Percentiles rank a stretch among this genome's conserved stretches.
These are phyloP conservation scores for Callithrix jacchus DNA, from an alignment of 2,113 vertebrate genomes.

Conservation along the genomic window DNA sequence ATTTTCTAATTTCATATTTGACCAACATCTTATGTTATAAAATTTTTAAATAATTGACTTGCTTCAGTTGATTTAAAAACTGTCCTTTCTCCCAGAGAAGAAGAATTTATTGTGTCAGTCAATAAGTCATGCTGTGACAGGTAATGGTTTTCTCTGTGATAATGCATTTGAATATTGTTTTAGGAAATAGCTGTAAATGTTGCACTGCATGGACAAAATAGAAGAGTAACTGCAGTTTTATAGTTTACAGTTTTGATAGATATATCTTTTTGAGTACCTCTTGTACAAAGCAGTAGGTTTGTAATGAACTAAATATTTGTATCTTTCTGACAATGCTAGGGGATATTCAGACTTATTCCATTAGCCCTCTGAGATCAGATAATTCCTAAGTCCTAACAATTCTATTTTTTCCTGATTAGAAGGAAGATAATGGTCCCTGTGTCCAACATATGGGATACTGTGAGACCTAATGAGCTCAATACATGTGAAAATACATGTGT, in stretches of 20 bases:
- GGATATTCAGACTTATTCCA: background rate
- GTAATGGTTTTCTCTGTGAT: background rate
- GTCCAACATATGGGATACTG: background rate
- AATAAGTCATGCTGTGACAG: background rate
- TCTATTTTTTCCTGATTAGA: background rate
- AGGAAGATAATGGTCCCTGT: background rate
- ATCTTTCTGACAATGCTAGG: background rate
- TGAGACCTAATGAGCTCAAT: background rate
- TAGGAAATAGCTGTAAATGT: slow-evolving; percentile 9
- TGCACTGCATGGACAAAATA: background rate
- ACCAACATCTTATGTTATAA: slow-evolving; percentile 25
- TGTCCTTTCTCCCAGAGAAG: background rate
- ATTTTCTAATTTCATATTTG: slow-evolving; percentile 21
- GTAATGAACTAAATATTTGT: background rate
- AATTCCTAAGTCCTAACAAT: background rate
- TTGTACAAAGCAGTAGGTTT: background rate
- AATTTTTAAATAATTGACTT: slow-evolving; percentile 14
- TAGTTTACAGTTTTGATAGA: background rate
- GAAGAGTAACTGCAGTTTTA: background rate
- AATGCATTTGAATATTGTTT: background rate
- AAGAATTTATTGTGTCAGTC: background rate
- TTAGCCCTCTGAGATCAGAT: background rate
- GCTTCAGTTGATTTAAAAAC: slow-evolving; percentile 19
- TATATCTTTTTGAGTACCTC: background rate
- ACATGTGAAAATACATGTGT: too few species aligned